Evolutionary conservation across 2,888 invertebrate genomes (phyloP).

Genomic region (Chymomyza procnemis): DNA sequence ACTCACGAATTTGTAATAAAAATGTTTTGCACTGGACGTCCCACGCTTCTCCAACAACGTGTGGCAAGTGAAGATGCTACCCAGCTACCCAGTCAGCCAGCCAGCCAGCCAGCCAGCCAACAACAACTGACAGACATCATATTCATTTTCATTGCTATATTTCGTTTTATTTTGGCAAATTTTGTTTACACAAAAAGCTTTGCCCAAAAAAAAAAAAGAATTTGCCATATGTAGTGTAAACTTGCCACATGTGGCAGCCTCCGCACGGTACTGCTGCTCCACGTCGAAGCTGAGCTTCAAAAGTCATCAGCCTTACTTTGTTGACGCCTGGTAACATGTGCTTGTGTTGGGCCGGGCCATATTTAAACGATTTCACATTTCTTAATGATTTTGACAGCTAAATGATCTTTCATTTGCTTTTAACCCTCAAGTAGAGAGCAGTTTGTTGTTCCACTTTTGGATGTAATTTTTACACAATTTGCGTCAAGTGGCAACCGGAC

Average conservation of each 20-base stretch:
- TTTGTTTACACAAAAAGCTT: background rate
- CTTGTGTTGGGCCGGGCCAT: no score
- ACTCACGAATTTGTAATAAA: constrained; percentile 75
- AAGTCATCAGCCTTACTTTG: background rate
- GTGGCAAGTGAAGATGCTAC: constrained; percentile 26
- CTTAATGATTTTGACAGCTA: constrained; percentile 76
- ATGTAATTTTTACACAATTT: constrained; percentile 52
- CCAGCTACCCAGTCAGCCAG: constrained; percentile 12
- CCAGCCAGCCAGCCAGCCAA: constrained; percentile 5
- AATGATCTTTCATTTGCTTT: constrained; percentile 66
- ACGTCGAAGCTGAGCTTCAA: background rate
- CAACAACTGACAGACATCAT: constrained; percentile 39
- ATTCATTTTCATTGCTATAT: constrained; percentile 38
- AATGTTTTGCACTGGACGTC: constrained; percentile 54
- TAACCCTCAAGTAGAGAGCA: constrained; percentile 14
- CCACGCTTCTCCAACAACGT: constrained; percentile 26
- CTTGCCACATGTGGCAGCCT: background rate
- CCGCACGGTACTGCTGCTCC: background rate
- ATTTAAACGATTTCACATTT: constrained; percentile 73
- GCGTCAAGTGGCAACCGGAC: constrained; percentile 47
- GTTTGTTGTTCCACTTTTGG: constrained; percentile 29
- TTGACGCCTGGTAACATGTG: background rate
- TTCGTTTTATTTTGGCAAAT: constrained; percentile 21
- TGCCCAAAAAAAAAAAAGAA: constrained; percentile 4
- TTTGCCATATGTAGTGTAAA: background rate